A percentile compares a stretch with the other conserved stretches of the same genome.
Evolutionary conservation across 1,140 invertebrate genomes (phyloP).

Genomic region (Drosophila orosa): DNA sequence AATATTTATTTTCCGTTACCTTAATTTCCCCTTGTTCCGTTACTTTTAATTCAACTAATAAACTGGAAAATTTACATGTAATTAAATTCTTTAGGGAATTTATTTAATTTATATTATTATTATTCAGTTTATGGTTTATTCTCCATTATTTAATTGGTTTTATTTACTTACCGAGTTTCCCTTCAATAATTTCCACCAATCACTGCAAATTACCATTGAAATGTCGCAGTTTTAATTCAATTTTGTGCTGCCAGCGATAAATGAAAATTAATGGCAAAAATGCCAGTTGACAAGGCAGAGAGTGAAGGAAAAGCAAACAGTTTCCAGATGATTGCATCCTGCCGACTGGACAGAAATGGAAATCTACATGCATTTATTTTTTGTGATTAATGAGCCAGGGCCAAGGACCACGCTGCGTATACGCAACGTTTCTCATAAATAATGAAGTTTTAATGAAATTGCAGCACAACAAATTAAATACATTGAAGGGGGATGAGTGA

Average conservation of each 20-base stretch:
- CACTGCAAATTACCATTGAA: constrained; percentile 15
- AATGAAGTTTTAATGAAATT: constrained; percentile 18
- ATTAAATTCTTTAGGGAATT: no score
- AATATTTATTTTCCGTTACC: background rate
- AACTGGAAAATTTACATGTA: no score
- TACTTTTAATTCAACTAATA: no score
- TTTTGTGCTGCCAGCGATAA: constrained; percentile 41
- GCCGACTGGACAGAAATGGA: constrained; percentile 34
- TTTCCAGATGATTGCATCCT: constrained; percentile 66
- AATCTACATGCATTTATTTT: constrained; percentile 51
- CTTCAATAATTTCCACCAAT: background rate
- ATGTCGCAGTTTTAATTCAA: constrained; percentile 39
- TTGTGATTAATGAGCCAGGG: constrained; percentile 64
- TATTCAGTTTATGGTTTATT: background rate
- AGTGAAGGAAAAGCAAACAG: constrained; percentile 38
- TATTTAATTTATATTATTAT: no score
- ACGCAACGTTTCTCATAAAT: constrained; percentile 27
- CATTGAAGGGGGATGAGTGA: constrained; percentile 40
- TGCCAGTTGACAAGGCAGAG: constrained; percentile 43
- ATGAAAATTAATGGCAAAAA: constrained; percentile 68
- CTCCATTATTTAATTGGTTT: background rate
- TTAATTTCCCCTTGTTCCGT: background rate
- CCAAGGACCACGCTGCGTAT: constrained; percentile 27
- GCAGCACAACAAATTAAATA: constrained; percentile 9
- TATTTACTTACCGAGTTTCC: background rate